Percentiles rank a stretch among this genome's conserved stretches.
These are phyloP conservation scores for Eulimnadia texana DNA, from an alignment of 1,140 invertebrate species.

Conservation along the genomic window DNA sequence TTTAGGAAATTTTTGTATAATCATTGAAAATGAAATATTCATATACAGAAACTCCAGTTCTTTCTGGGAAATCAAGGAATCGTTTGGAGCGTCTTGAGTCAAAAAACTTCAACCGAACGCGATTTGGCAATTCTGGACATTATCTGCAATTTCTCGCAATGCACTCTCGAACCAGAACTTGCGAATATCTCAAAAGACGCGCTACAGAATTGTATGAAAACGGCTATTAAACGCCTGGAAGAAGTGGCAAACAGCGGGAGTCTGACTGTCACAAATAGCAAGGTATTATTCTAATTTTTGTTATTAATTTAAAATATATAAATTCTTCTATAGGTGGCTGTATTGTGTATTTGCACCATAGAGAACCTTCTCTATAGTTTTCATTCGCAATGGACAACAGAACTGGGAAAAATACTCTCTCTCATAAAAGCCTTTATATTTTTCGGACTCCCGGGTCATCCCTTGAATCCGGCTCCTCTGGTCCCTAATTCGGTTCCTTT, in stretches of 20 bases:
- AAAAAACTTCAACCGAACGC: neutral
- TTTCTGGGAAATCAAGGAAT: neutral
- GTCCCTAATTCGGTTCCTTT: neutral
- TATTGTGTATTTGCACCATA: neutral
- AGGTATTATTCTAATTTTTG: neutral
- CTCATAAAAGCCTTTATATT: slow-evolving; percentile 3
- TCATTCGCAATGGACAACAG: neutral
- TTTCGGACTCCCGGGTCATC: neutral
- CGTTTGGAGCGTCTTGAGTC: neutral
- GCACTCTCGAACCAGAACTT: neutral
- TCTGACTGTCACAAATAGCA: neutral
- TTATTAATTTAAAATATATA: neutral
- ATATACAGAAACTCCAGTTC: neutral
- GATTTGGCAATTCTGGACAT: neutral
- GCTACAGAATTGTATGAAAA: neutral
- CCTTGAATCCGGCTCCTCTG: neutral
- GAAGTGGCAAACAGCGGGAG: neutral
- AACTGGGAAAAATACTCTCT: neutral
- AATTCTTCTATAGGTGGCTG: neutral
- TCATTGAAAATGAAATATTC: neutral
- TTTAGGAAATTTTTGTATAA: neutral
- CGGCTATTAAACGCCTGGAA: neutral
- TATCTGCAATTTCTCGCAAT: neutral
- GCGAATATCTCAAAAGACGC: neutral
- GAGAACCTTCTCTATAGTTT: neutral